Conservation (phyloP, 2,113 vertebrate species). For the Uria aalge region DNA sequence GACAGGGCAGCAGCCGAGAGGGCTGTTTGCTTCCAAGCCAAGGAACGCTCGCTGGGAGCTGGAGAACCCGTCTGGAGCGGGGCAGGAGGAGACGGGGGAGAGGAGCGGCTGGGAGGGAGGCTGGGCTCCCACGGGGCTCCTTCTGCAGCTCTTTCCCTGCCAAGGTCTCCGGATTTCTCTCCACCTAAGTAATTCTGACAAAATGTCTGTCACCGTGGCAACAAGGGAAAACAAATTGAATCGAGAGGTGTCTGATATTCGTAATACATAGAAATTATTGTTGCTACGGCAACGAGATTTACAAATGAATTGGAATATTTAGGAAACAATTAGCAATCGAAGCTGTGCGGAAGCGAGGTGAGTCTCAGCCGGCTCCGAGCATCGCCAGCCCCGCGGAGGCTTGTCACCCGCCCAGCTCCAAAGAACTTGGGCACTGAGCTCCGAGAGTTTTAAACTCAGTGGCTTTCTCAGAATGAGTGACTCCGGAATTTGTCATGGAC, state of each 20-base stretch:
- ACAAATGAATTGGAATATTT: not conserved
- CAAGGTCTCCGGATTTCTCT: not conserved
- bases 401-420: not conserved
- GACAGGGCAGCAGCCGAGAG: not conserved
- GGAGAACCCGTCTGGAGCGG: fast-evolving
- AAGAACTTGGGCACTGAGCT: fast-evolving
- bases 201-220: slow-evolving; percentile 35
- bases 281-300: not conserved
- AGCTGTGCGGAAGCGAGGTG: fast-evolving
- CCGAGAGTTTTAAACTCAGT: not conserved
- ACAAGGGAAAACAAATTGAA: slow-evolving; percentile 48
- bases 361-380: not conserved
- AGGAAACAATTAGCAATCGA: not conserved
- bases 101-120: not conserved
- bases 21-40: not conserved
- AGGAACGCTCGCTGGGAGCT: fast-evolving
- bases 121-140: not conserved
- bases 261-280: slow-evolving; percentile 1
- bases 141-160: not conserved
- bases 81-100: not conserved
- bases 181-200: slow-evolving; percentile 28
- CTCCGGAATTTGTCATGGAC: not conserved
- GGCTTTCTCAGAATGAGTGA: not conserved
- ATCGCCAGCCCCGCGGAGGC: fast-evolving
- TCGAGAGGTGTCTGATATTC: not conserved